A percentile compares a stretch with the other conserved stretches of the same genome.
These are phyloP conservation scores for Spodoptera littoralis DNA, from an alignment of 2,888 invertebrate genomes.

Conservation along the genomic window DNA sequence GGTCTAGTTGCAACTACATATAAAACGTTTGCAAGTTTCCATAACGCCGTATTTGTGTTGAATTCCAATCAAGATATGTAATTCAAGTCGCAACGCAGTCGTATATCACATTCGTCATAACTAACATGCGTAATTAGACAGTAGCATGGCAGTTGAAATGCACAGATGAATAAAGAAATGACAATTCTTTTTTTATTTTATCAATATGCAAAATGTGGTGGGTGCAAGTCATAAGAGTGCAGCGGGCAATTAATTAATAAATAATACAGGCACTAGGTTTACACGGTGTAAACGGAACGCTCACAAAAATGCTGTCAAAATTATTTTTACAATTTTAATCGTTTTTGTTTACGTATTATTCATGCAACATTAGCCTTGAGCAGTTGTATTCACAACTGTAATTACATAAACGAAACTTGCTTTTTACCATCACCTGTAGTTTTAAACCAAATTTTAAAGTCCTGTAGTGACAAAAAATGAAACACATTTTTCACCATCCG, in stretches of 20 bases:
- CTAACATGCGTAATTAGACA: constrained; percentile 50
- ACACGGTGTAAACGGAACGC: too few species aligned
- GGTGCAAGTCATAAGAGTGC: constrained; percentile 32
- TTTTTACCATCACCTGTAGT: too few species aligned
- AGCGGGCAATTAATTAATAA: constrained; percentile 24
- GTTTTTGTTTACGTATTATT: too few species aligned
- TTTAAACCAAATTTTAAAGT: too few species aligned
- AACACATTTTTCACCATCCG: too few species aligned
- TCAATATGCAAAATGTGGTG: constrained; percentile 50
- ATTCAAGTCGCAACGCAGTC: constrained; percentile 28
- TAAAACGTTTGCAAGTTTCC: constrained; percentile 7
- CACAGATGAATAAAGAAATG: constrained; percentile 60
- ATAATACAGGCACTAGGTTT: neutral
- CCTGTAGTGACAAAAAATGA: too few species aligned
- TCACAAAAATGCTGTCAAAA: too few species aligned
- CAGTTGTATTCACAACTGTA: too few species aligned
- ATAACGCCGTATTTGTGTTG: constrained; percentile 3
- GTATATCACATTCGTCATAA: constrained; percentile 44
- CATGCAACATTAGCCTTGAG: too few species aligned
- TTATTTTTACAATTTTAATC: too few species aligned
- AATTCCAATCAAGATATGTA: constrained; percentile 37
- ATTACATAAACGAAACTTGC: too few species aligned
- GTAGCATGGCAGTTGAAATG: constrained; percentile 45
- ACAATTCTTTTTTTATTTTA: constrained; percentile 53
- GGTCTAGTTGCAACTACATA: neutral